These are phyloP conservation scores for Camponotus fellah DNA, from an alignment of 2,888 invertebrate species.

Conservation along the genomic window DNA sequence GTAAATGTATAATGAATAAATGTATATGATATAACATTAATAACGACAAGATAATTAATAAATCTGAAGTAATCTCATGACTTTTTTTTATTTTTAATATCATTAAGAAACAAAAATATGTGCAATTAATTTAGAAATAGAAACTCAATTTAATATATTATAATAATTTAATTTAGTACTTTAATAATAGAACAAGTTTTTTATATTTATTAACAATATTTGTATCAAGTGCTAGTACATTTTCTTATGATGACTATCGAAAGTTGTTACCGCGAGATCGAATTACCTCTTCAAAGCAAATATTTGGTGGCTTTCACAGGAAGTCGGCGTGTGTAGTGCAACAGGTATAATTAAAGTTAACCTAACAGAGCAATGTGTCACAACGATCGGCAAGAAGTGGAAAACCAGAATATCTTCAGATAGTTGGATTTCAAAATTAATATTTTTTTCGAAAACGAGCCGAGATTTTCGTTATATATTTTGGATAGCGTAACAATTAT, in stretches of 20 bases:
- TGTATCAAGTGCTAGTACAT: not conserved
- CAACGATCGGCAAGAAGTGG: not conserved
- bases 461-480: not conserved
- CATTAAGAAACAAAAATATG: not conserved
- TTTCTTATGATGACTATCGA: constrained; percentile 28
- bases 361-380: not conserved
- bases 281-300: constrained; percentile 29
- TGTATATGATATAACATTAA: not conserved
- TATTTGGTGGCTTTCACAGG: constrained; percentile 27
- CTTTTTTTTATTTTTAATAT: not conserved
- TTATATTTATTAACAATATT: constrained; percentile 8
- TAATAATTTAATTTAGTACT: not conserved
- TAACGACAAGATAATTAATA: constrained; percentile 11
- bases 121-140: not conserved
- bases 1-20: not conserved
- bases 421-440: not conserved
- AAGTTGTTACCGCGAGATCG: constrained; percentile 27
- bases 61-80: not conserved
- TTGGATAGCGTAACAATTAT: not conserved
- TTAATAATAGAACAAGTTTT: not conserved
- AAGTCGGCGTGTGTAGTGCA: constrained; percentile 29
- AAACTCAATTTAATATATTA: not conserved
- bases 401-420: not conserved
- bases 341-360: constrained; percentile 33
- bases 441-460: not conserved